Percentiles rank a stretch among this genome's conserved stretches.
Evolutionary conservation across 1,140 invertebrate species (phyloP).

Genomic region (Drosophila navojoa): DNA sequence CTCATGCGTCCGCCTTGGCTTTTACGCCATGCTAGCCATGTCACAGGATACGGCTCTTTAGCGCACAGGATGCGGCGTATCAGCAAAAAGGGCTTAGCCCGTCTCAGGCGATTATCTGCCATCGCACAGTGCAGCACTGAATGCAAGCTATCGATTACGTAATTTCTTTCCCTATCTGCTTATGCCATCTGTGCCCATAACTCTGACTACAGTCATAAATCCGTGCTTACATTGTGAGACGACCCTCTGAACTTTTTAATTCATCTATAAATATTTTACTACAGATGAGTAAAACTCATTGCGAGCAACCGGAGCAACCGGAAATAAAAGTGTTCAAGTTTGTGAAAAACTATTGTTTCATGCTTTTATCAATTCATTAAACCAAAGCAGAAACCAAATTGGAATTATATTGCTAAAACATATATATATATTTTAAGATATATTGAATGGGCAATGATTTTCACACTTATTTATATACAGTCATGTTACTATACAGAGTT

Average conservation of each 20-base stretch:
- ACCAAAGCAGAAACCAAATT: not conserved
- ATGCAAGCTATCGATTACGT: conserved; percentile 10
- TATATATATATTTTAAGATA: not conserved
- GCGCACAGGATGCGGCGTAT: conserved; percentile 59
- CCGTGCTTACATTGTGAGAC: not conserved
- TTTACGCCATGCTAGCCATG: conserved; percentile 37
- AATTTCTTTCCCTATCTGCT: not conserved
- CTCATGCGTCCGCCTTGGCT: no score
- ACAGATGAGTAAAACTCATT: no score
- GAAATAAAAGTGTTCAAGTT: no score
- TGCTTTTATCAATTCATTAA: no score
- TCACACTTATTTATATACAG: not conserved
- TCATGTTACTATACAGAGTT: not conserved
- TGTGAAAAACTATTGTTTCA: no score
- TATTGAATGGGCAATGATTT: not conserved
- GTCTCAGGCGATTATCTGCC: conserved; percentile 15
- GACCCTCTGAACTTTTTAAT: no score
- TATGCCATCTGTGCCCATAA: not conserved
- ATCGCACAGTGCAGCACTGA: not conserved
- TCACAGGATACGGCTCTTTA: conserved; percentile 66
- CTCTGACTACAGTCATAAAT: not conserved
- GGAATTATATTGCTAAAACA: not conserved
- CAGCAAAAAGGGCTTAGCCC: conserved; percentile 35
- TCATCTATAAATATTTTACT: not conserved
- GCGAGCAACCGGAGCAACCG: no score